Base-by-base conservation (phyloP, 2,797 vertebrate genomes). In the Hybognathus amarus region DNA sequence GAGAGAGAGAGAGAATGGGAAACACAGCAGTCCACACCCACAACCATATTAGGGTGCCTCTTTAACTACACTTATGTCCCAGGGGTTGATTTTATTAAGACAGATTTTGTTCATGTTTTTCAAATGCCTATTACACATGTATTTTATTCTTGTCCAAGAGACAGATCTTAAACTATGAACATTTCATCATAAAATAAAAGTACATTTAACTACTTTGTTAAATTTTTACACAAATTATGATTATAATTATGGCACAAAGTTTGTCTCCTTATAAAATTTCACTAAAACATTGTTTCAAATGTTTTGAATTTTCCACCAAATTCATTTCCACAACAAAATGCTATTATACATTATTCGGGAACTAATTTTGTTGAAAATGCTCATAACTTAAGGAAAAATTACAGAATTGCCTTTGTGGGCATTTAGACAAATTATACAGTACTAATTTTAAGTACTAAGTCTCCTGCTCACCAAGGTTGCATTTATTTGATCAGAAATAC, bases 1-100 rank as follows among this genome's bases (percentile, higher is more conserved):
- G 61, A 45, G 76, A 68, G 61, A 54, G 82, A 69, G 42, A 50
- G 63, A 77, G 27, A 64, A 42, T 82, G 50, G 30, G 56, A 45
- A 45, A 50, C 27, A 66, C 27, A 69, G 50, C 36, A 15, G 12
- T 68, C 36, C 50, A 69, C 59, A 77, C 38, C 27, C 12, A 45
- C 38, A 77, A 40, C 33, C 20, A 17, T 40, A 11, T 22, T 7
- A 22, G 10, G 12, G 70, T 20, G 5, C 42, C 24, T 76, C 18
- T 66, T 56, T 64, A 82, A 22, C 47, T 75, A 42, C 30, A 75
- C 70, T 45, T 22, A 67, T 67, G 61, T 76, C 61, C 24, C 61
- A 22, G 22, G 70, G 22, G 70, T 20, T 54, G 3, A 13, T 10
- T 52, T 82, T 52, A 76, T 76, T 76, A 27, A 66, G 54, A 66